Percentiles rank a stretch among this genome's conserved stretches.
These are phyloP conservation scores for Crepidodera aurea DNA, from an alignment of 2,888 invertebrate species.

Conservation along the genomic window DNA sequence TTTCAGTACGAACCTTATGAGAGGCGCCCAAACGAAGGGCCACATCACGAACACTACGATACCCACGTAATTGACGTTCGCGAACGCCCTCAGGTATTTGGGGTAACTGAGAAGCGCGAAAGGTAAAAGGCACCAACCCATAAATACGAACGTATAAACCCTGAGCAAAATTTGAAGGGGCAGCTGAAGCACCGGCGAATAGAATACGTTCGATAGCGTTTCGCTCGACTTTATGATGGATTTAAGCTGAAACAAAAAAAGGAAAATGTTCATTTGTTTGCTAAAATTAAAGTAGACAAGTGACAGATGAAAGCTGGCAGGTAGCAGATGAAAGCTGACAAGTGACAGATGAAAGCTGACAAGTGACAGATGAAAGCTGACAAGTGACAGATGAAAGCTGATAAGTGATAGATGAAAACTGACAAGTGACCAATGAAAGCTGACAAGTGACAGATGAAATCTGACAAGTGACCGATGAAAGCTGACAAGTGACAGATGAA, in stretches of 20 bases:
- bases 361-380: too few species aligned
- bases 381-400: too few species aligned
- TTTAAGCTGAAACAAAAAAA: constrained; percentile 64
- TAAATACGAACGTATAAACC: constrained; percentile 78
- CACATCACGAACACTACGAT: constrained; percentile 73
- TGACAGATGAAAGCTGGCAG: too few species aligned
- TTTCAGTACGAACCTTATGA: constrained; percentile 46
- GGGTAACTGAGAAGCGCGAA: constrained; percentile 76
- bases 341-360: too few species aligned
- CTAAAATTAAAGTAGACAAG: too few species aligned
- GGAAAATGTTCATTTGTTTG: too few species aligned
- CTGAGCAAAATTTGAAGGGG: constrained; percentile 70
- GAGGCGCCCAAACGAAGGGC: constrained; percentile 67
- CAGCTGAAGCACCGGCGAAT: constrained; percentile 60
- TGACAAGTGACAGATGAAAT: too few species aligned
- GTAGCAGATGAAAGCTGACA: too few species aligned
- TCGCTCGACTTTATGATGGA: constrained; percentile 65
- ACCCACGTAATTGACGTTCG: constrained; percentile 73
- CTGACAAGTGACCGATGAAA: too few species aligned
- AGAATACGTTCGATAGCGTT: constrained; percentile 62
- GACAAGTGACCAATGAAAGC: too few species aligned
- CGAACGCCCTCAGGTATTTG: constrained; percentile 73
- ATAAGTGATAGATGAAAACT: too few species aligned
- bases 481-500: too few species aligned
- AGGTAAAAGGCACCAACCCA: constrained; percentile 84